Evolutionary conservation across 2,888 invertebrate species (phyloP), one percentile per base, ranked within the genome.

Genomic region (Oeneis ivallda): DNA sequence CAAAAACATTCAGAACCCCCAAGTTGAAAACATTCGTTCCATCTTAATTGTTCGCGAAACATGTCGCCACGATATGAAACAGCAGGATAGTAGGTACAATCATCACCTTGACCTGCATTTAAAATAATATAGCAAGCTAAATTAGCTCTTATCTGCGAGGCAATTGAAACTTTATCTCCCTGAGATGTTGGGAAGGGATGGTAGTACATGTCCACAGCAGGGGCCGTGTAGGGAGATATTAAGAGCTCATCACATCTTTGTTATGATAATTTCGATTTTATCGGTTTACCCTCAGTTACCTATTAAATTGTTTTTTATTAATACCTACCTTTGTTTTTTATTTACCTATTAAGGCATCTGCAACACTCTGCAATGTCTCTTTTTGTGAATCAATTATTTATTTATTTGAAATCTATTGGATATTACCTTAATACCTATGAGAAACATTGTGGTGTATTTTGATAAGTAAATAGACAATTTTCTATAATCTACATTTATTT

Each of bases 241-340:
- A 73, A 74, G 72, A 76, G 67, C 74, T 79, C 79, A 74, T 77
- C 76, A 76, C 76, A 70, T 76, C 77, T 77, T 80, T 80, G 78
- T 82, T 75, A 80, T 76, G 77, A 70, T 75, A 76, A 80, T 71
- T 68, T 60, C 52, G 70, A 70, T 70, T 65, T 64, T 70, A 70
- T 70, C 68, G 45, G 57, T n/a, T 50, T 50, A 66, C 65, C 68
- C 61, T 67, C 58, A 49, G 65, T 65, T 70, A 70, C 70, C 64
- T 65, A 54, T 64, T 67, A 62, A 41, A 62, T 64, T 68, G 62
- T 71, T 68, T 61, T 9, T 71, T 68, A 58, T 68, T 9, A 45
- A n/a, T 60, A 19, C 52, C n/a, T n/a, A n/a, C n/a, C n/a, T n/a
- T 64, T 68, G 62, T 71, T 68, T 61, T n/a, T n/a, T n/a, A n/a